Conservation (phyloP, 2,113 vertebrate species). For the Anhinga anhinga region DNA sequence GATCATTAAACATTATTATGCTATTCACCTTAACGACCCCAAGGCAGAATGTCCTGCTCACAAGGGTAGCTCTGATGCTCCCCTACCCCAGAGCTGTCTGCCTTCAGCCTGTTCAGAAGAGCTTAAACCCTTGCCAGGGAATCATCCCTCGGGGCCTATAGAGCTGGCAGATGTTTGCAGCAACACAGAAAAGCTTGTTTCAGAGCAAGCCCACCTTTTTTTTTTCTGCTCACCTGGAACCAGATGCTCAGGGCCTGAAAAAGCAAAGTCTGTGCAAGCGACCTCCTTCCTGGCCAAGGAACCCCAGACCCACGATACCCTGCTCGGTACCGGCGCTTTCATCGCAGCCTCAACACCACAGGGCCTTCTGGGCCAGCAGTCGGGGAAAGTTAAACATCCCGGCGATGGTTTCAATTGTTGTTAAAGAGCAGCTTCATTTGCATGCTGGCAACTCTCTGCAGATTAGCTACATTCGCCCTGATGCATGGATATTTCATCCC, state of each 20-base stretch:
- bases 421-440: not conserved
- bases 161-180: not conserved
- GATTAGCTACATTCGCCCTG: not conserved
- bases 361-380: not conserved
- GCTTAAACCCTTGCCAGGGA: not conserved
- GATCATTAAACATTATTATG: no score
- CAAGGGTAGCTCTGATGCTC: not conserved
- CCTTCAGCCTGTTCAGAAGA: not conserved
- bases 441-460: not conserved
- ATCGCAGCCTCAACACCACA: not conserved
- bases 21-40: not conserved
- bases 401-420: not conserved
- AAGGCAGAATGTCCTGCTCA: not conserved
- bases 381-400: not conserved
- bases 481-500: not conserved
- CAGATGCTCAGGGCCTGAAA: not conserved
- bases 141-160: not conserved
- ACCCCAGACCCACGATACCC: fast-evolving
- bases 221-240: not conserved
- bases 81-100: not conserved
- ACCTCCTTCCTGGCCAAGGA: not conserved
- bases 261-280: not conserved
- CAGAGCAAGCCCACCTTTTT: not conserved
- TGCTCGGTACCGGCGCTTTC: not conserved
- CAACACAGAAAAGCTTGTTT: not conserved